A percentile compares a stretch with the other conserved stretches of the same genome.
Conservation (phyloP, 2,888 invertebrate genomes). For the Globia sparganii region DNA sequence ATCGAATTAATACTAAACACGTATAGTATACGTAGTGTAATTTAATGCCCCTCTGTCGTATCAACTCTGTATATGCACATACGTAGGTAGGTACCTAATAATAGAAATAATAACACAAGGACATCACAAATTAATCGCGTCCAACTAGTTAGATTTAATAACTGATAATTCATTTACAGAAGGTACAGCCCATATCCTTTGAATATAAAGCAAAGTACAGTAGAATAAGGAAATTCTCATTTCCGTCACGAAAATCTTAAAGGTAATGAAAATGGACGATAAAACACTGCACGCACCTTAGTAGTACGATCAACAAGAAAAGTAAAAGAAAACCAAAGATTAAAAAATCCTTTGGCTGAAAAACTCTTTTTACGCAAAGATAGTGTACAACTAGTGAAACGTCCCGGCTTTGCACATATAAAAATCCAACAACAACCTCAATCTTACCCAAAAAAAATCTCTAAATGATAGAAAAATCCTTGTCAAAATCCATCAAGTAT, state of each 20-base stretch:
- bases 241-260: slow-evolving; percentile 33
- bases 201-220: slow-evolving; percentile 10
- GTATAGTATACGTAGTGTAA: no score
- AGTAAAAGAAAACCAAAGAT: not conserved
- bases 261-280: slow-evolving; percentile 34
- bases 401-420: no score
- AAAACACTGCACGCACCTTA: not conserved
- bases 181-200: slow-evolving; percentile 39
- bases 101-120: slow-evolving; percentile 29
- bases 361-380: not conserved
- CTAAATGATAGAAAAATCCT: not conserved
- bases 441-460: no score
- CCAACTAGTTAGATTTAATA: slow-evolving; percentile 17
- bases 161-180: slow-evolving; percentile 32
- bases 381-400: no score
- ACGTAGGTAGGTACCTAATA: not conserved
- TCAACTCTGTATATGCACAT: no score
- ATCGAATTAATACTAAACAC: no score
- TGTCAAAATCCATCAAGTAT: not conserved
- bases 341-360: not conserved
- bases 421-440: no score
- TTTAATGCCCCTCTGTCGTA: no score
- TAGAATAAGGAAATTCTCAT: slow-evolving; percentile 45
- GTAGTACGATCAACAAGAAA: slow-evolving; percentile 10
- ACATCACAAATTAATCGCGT: slow-evolving; percentile 13